Percentiles rank a stretch among this genome's conserved stretches.
Evolutionary conservation across 2,113 vertebrate species (phyloP).

Genomic region (Dipodomys merriami): DNA sequence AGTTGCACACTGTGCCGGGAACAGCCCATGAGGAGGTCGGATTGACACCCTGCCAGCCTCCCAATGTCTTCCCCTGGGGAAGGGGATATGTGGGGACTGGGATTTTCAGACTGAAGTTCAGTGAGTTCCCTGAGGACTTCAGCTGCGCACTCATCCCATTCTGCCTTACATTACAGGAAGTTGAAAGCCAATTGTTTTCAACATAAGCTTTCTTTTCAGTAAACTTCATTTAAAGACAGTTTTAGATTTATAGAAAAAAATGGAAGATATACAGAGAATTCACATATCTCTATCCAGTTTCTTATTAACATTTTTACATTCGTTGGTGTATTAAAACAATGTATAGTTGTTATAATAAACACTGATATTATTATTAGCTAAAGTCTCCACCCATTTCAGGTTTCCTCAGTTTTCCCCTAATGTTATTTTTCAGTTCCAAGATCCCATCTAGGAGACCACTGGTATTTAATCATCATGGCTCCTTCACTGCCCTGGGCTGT

Average conservation of each 20-base stretch:
- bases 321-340: not conserved
- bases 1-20: not conserved
- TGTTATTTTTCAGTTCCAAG: not conserved
- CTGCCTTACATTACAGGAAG: not conserved
- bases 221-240: not conserved
- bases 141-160: not conserved
- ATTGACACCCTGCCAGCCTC: not conserved
- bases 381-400: not conserved
- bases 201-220: no score
- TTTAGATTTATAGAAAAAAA: constrained; percentile 40
- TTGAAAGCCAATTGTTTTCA: not conserved
- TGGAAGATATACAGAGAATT: not conserved
- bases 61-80: not conserved
- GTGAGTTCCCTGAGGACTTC: not conserved
- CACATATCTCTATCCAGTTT: not conserved
- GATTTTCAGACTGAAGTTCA: not conserved
- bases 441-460: not conserved
- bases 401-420: not conserved
- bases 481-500: not conserved
- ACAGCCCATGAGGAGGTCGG: not conserved
- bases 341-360: not conserved
- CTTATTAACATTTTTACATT: not conserved
- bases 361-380: not conserved
- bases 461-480: not conserved
- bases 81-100: not conserved